Conservation (phyloP, 2,113 vertebrate genomes). For the Xiphophorus maculatus region DNA sequence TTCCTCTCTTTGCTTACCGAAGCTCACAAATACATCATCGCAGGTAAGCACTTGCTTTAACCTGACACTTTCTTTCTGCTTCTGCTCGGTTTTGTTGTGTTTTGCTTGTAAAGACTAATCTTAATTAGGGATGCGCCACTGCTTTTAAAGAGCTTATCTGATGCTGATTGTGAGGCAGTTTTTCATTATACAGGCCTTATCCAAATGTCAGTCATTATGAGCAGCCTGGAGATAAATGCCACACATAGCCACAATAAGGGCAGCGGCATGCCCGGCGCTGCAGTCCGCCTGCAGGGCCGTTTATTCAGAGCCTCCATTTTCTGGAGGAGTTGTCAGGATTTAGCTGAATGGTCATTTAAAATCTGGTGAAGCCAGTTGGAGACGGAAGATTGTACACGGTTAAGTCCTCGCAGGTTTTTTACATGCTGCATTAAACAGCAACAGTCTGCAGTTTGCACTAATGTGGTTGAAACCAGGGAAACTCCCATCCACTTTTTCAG, state of each 20-base stretch:
- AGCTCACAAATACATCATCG: conserved; percentile 87
- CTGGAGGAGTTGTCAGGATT: neutral
- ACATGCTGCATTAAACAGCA: neutral
- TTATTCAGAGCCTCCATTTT: neutral
- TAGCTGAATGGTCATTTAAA: neutral
- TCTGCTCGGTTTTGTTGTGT: neutral
- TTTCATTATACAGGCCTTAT: conserved; percentile 50
- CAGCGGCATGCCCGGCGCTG: conserved; percentile 7
- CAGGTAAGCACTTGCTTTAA: conserved; percentile 82
- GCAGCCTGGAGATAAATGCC: conserved; percentile 3
- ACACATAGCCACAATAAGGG: conserved; percentile 12
- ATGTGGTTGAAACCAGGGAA: neutral
- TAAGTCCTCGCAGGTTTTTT: too few species aligned
- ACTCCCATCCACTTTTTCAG: too few species aligned
- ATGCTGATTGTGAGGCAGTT: conserved; percentile 22
- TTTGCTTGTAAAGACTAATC: neutral
- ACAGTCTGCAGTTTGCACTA: neutral
- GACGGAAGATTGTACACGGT: conserved; percentile 14
- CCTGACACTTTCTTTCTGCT: neutral
- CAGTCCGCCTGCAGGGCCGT: conserved; percentile 1
- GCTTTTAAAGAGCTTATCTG: neutral
- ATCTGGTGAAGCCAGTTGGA: neutral
- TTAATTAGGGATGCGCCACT: neutral
- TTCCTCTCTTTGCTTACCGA: conserved; percentile 75
- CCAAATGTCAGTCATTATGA: conserved; percentile 53